A percentile compares a stretch with the other conserved stretches of the same genome.
These are phyloP conservation scores for Zeuzera pyrina DNA, from an alignment of 2,888 invertebrate species.

Conservation along the genomic window DNA sequence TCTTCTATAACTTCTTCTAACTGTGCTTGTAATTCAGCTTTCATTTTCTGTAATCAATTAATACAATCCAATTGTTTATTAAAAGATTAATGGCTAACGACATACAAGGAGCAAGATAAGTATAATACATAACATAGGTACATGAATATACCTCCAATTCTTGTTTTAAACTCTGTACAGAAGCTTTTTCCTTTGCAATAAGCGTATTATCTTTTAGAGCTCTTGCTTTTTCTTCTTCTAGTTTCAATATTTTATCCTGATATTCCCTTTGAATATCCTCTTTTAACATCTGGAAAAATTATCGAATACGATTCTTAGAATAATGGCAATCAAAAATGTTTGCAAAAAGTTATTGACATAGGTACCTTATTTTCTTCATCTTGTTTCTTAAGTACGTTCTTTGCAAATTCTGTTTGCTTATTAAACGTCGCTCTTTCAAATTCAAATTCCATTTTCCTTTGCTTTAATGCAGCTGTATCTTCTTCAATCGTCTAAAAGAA, in stretches of 20 bases:
- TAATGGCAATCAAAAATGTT: no score
- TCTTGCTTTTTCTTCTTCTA: constrained; percentile 53
- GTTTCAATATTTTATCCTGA: constrained; percentile 46
- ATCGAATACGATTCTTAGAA: no score
- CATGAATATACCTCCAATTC: constrained; percentile 46
- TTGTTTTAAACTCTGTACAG: constrained; percentile 45
- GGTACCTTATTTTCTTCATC: constrained; percentile 73
- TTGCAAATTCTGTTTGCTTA: constrained; percentile 73
- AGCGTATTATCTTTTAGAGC: constrained; percentile 40
- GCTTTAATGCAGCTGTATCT: constrained; percentile 60
- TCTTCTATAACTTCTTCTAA: constrained; percentile 56
- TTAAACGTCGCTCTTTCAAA: constrained; percentile 75
- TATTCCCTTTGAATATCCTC: constrained; percentile 60
- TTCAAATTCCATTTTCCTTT: constrained; percentile 74
- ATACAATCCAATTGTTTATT: not conserved
- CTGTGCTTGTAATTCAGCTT: constrained; percentile 54
- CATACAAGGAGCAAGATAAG: no score
- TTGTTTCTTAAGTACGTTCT: constrained; percentile 70
- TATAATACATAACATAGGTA: not conserved
- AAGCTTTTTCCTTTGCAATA: constrained; percentile 49
- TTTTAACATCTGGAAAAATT: constrained; percentile 38
- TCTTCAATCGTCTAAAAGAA: constrained; percentile 61
- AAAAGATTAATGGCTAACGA: not conserved
- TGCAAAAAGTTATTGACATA: not conserved
- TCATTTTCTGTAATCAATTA: constrained; percentile 42